A percentile compares a stretch with the other conserved stretches of the same genome.
Evolutionary conservation across 1,140 invertebrate species (phyloP).

Genomic region (Leucophenga varia): DNA sequence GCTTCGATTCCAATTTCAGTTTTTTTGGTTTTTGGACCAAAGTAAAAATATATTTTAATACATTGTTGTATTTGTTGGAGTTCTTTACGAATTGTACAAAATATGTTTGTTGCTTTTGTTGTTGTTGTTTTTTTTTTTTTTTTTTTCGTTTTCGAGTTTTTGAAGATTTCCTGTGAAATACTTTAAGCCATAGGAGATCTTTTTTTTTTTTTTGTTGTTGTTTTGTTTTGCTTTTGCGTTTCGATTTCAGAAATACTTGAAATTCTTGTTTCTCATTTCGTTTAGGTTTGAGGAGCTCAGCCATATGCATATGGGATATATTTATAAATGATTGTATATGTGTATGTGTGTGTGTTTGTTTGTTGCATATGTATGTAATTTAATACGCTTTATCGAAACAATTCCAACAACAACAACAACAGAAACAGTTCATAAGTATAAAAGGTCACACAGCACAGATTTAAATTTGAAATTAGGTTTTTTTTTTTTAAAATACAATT

Average conservation of each 20-base stretch:
- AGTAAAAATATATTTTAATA: slow-evolving; percentile 47
- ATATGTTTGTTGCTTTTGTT: slow-evolving; percentile 6
- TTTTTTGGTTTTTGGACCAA: too few relatives aligned
- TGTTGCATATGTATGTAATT: too few relatives aligned
- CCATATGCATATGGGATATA: slow-evolving; percentile 6
- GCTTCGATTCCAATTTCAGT: too few relatives aligned
- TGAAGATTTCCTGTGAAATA: slow-evolving; percentile 55
- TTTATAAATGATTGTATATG: slow-evolving; percentile 9
- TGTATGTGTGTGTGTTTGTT: slow-evolving; percentile 11
- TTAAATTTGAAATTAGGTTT: slow-evolving; percentile 48
- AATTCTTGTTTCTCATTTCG: slow-evolving; percentile 44
- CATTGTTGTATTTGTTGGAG: slow-evolving; percentile 38
- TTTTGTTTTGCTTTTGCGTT: slow-evolving; percentile 16
- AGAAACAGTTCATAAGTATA: slow-evolving; percentile 36
- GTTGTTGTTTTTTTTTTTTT: slow-evolving; percentile 1
- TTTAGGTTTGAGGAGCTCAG: slow-evolving; percentile 10
- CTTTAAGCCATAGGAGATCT: slow-evolving; percentile 38
- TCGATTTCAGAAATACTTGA: slow-evolving; percentile 50
- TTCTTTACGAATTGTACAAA: background rate
- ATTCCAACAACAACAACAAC: too few relatives aligned
- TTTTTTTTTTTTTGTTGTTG: background rate
- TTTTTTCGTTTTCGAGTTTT: slow-evolving; percentile 31
- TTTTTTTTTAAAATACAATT: too few relatives aligned
- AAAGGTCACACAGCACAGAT: slow-evolving; percentile 50
- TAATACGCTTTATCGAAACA: too few relatives aligned